Percentiles rank a stretch among this genome's conserved stretches.
These are phyloP conservation scores for Platycercus adscitus DNA, from an alignment of 2,113 vertebrate species.

Conservation along the genomic window DNA sequence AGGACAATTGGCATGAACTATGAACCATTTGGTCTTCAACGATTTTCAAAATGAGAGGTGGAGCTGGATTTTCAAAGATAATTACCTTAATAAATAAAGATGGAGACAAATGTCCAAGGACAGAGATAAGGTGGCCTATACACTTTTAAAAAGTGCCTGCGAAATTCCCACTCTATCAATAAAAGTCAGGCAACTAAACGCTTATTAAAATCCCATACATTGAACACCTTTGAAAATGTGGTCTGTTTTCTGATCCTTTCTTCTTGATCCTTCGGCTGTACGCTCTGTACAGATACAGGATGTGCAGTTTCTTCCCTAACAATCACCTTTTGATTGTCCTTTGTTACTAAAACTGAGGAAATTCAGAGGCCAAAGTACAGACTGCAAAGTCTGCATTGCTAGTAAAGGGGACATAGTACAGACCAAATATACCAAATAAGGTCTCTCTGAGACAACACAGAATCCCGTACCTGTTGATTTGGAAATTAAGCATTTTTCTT, in stretches of 20 bases:
- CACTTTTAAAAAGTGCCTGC: not conserved
- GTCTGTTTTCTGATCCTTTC: not conserved
- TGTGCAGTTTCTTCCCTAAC: not conserved
- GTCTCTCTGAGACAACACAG: not conserved
- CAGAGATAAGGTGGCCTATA: not conserved
- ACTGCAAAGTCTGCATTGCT: not conserved
- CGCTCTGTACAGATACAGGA: not conserved
- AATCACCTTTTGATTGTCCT: not conserved
- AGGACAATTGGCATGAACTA: not conserved
- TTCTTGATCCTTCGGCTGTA: not conserved
- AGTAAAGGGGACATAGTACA: not conserved
- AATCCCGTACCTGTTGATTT: not conserved
- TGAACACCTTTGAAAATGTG: not conserved
- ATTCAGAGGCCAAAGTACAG: not conserved
- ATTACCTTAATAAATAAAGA: not conserved
- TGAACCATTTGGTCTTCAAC: not conserved
- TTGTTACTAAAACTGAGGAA: not conserved
- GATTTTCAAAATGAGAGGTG: not conserved
- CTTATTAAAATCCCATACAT: not conserved
- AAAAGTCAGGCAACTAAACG: not conserved
- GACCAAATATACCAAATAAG: not conserved
- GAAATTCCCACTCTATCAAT: not conserved
- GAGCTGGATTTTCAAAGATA: not conserved
- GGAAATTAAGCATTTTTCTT: not conserved
- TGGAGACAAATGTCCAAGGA: not conserved